These are phyloP conservation scores for Echiichthys vipera DNA, from an alignment of 2,797 vertebrate genomes.

Conservation along the genomic window DNA sequence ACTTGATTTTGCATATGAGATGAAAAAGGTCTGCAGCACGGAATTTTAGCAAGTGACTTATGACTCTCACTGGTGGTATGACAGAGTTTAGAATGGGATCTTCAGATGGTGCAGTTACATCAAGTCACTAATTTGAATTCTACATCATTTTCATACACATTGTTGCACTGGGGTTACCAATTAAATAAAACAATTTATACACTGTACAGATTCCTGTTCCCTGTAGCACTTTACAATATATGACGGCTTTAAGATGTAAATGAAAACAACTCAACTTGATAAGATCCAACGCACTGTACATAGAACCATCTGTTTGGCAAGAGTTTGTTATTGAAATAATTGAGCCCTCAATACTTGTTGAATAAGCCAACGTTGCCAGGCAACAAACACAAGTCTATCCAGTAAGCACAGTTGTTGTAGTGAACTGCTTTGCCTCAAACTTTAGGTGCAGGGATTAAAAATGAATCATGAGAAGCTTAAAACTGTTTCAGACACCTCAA, in stretches of 20 bases:
- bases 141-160: not conserved
- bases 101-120: constrained; percentile 13
- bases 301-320: constrained; percentile 19
- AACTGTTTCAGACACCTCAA: constrained; percentile 38
- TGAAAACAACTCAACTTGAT: constrained; percentile 15
- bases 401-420: constrained; percentile 33
- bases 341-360: constrained; percentile 40
- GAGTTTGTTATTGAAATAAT: constrained; percentile 45
- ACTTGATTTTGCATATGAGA: constrained; percentile 10
- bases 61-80: constrained; percentile 9
- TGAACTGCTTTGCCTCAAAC: constrained; percentile 52
- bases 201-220: not conserved
- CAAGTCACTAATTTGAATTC: constrained; percentile 11
- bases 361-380: constrained; percentile 62
- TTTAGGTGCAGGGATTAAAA: constrained; percentile 49
- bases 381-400: constrained; percentile 58
- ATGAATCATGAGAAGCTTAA: constrained; percentile 48
- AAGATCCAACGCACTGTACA: constrained; percentile 12
- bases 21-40: not conserved
- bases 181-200: not conserved
- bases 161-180: not conserved
- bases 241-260: not conserved
- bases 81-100: constrained; percentile 29
- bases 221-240: constrained; percentile 4
- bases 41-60: not conserved